Percentiles rank a stretch among this genome's conserved stretches.
These are phyloP conservation scores for Corythornis vintsioides DNA, from an alignment of 2,113 vertebrate species.

Conservation along the genomic window DNA sequence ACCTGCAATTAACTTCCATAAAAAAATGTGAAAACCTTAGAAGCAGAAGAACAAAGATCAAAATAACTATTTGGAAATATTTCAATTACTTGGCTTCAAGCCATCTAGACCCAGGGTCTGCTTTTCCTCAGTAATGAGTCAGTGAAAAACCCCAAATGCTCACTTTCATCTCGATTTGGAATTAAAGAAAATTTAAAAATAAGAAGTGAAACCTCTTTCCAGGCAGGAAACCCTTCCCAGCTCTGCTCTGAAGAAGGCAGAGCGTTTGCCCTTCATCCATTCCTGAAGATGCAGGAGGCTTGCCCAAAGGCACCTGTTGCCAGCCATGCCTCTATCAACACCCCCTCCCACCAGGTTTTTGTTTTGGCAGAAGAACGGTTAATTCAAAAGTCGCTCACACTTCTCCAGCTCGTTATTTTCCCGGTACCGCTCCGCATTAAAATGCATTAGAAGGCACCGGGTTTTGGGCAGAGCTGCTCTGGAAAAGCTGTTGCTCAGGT, in stretches of 20 bases:
- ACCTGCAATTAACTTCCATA: not conserved
- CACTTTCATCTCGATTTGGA: not conserved
- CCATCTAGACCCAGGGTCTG: not conserved
- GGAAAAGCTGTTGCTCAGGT: not conserved
- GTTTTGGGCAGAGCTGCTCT: not conserved
- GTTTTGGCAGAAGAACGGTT: not conserved
- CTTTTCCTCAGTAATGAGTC: not conserved
- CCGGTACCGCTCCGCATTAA: not conserved
- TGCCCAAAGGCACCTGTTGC: not conserved
- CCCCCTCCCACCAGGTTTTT: fast-evolving
- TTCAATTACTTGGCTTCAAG: not conserved
- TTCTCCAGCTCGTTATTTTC: fast-evolving
- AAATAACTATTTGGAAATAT: not conserved
- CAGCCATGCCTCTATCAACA: not conserved
- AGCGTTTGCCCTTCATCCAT: not conserved
- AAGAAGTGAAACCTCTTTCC: not conserved
- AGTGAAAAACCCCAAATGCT: not conserved
- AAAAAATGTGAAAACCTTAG: not conserved
- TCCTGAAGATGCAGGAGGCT: not conserved
- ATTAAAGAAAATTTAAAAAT: not conserved
- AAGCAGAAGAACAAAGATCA: not conserved
- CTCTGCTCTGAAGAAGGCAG: fast-evolving
- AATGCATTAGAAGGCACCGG: fast-evolving
- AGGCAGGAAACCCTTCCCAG: not conserved
- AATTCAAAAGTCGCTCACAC: not conserved